Conservation (phyloP, 1,140 invertebrate genomes). For the Meteorus sp. region DNA sequence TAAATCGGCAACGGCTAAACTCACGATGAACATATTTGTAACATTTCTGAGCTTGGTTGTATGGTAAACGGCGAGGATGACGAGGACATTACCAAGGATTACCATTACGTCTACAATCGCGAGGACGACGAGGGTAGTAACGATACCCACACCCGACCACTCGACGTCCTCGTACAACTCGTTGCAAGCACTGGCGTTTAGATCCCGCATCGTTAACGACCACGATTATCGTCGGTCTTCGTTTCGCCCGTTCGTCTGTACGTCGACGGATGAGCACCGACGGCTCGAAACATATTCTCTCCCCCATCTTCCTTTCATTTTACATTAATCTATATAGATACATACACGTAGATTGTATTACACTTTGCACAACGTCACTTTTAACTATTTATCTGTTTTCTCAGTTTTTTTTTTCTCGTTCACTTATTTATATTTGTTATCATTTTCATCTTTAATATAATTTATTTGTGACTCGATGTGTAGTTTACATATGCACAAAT, state of each 20-base stretch:
- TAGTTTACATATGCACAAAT: too few species aligned
- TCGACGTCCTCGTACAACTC: conserved; percentile 73
- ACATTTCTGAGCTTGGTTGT: conserved; percentile 86
- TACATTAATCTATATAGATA: neutral
- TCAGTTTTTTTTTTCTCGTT: neutral
- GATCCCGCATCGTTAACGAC: conserved; percentile 50
- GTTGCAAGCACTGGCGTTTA: conserved; percentile 76
- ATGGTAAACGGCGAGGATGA: conserved; percentile 89
- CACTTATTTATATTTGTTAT: too few species aligned
- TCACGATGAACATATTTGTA: conserved; percentile 94
- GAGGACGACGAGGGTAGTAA: conserved; percentile 75
- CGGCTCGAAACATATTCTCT: conserved; percentile 1
- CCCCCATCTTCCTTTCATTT: conserved; percentile 24
- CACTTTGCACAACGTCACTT: neutral
- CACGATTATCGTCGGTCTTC: conserved; percentile 17
- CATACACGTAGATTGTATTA: neutral
- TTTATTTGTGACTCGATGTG: too few species aligned
- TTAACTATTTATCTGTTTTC: neutral
- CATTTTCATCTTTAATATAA: too few species aligned
- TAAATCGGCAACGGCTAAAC: conserved; percentile 89
- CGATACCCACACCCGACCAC: conserved; percentile 74
- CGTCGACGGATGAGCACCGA: conserved; percentile 7
- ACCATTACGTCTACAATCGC: conserved; percentile 84
- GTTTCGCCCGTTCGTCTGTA: neutral
- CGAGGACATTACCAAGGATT: conserved; percentile 85